phyloP scores from a whole-genome alignment of 2,113 vertebrate genomes.

The Malurus cyaneus region DNA sequence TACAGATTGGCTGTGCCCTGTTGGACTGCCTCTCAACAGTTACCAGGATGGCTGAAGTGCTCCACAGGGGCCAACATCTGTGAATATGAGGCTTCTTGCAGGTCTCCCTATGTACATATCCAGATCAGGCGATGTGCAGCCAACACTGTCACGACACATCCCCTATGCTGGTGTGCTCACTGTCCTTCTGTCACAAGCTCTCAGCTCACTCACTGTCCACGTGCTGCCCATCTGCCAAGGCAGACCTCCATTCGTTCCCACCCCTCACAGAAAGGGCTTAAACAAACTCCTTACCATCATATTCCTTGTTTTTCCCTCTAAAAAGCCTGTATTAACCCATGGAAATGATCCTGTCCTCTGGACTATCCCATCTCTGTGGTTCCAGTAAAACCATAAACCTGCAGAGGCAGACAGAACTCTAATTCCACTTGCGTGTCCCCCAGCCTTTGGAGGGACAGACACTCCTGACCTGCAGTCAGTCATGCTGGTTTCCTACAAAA shows the following conservation, averaged over 20 bases:
- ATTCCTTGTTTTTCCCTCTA: not conserved
- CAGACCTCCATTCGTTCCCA: not conserved
- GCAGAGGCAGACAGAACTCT: not conserved
- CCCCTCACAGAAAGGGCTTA: not conserved
- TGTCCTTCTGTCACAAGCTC: not conserved
- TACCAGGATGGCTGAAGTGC: not conserved
- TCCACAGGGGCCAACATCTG: not conserved
- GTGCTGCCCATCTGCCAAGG: not conserved
- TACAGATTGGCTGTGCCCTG: not conserved
- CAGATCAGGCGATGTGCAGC: not conserved
- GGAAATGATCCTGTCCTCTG: fast-evolving
- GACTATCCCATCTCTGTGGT: not conserved
- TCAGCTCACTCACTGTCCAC: not conserved
- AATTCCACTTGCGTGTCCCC: no score
- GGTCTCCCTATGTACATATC: not conserved
- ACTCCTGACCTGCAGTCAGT: not conserved
- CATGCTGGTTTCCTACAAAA: not conserved
- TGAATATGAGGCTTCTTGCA: not conserved
- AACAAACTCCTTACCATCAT: not conserved
- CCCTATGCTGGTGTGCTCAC: not conserved
- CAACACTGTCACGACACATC: not conserved
- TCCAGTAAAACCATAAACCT: not conserved
- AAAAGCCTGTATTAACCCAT: not conserved
- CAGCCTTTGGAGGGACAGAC: not conserved
- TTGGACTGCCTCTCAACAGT: not conserved